Conservation (phyloP, 2,888 invertebrate species). For the Noctua janthe region DNA sequence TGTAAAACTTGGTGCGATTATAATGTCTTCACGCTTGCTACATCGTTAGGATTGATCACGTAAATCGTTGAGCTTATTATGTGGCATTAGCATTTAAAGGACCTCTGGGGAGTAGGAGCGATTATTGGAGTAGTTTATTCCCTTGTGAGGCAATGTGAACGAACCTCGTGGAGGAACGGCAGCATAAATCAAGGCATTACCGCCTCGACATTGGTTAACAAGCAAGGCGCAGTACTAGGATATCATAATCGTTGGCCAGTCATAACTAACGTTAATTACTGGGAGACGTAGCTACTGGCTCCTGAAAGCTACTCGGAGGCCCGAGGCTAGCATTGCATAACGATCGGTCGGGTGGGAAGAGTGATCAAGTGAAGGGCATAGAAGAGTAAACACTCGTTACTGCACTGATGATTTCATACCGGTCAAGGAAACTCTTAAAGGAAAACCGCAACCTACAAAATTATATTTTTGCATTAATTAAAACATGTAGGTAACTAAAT, state of each 20-base stretch:
- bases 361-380: constrained; percentile 81
- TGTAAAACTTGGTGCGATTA: constrained; percentile 52
- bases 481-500: constrained; percentile 45
- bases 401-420: constrained; percentile 85
- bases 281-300: constrained; percentile 67
- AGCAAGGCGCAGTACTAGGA: constrained; percentile 70
- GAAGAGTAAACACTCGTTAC: constrained; percentile 82
- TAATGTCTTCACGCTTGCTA: constrained; percentile 57
- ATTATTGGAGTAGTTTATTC: constrained; percentile 68
- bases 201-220: constrained; percentile 75
- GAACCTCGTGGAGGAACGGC: constrained; percentile 70
- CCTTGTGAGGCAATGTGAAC: constrained; percentile 69
- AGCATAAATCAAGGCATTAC: constrained; percentile 83
- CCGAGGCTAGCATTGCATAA: constrained; percentile 78
- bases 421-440: constrained; percentile 85
- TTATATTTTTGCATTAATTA: constrained; percentile 59
- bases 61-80: constrained; percentile 72
- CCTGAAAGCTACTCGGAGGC: constrained; percentile 75
- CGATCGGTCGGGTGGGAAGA: constrained; percentile 74
- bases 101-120: constrained; percentile 69
- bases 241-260: constrained; percentile 77
- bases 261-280: constrained; percentile 75
- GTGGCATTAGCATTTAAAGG: constrained; percentile 76
- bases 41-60: constrained; percentile 65
- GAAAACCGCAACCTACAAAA: constrained; percentile 75